These are phyloP conservation scores for Trilocha varians DNA, from an alignment of 2,888 invertebrate genomes.

Conservation along the genomic window DNA sequence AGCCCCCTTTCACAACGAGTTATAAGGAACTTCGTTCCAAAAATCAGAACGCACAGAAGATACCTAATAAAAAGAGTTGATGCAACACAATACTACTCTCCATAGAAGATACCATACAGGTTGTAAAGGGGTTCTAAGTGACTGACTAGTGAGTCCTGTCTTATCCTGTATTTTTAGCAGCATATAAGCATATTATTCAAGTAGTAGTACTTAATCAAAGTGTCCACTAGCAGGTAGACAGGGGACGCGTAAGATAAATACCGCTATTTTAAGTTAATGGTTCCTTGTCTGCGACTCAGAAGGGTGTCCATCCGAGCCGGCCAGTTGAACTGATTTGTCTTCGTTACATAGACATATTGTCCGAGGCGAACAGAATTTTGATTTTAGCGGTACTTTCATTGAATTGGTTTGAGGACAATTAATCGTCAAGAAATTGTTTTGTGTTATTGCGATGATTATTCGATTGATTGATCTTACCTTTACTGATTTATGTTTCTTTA, in stretches of 20 bases:
- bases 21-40: too few relatives aligned
- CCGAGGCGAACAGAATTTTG: conserved; percentile 39
- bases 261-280: conserved; percentile 61
- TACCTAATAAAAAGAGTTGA: too few relatives aligned
- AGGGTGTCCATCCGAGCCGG: conserved; percentile 53
- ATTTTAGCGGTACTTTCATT: conserved; percentile 23
- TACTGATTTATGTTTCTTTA: too few relatives aligned
- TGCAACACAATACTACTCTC: too few relatives aligned
- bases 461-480: too few relatives aligned
- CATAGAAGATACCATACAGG: not conserved
- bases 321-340: conserved; percentile 64
- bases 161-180: too few relatives aligned
- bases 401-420: conserved; percentile 18
- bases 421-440: not conserved
- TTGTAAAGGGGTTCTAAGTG: too few relatives aligned
- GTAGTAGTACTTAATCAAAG: conserved; percentile 33
- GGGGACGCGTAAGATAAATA: conserved; percentile 54
- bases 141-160: too few relatives aligned
- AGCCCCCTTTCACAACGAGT: too few relatives aligned
- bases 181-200: not conserved
- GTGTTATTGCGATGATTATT: too few relatives aligned
- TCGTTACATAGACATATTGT: conserved; percentile 56
- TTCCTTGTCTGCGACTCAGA: conserved; percentile 48
- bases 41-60: too few relatives aligned
- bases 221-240: conserved; percentile 34